phyloP scores from a whole-genome alignment of 2,113 vertebrate genomes.

The Brachyistius frenatus region DNA sequence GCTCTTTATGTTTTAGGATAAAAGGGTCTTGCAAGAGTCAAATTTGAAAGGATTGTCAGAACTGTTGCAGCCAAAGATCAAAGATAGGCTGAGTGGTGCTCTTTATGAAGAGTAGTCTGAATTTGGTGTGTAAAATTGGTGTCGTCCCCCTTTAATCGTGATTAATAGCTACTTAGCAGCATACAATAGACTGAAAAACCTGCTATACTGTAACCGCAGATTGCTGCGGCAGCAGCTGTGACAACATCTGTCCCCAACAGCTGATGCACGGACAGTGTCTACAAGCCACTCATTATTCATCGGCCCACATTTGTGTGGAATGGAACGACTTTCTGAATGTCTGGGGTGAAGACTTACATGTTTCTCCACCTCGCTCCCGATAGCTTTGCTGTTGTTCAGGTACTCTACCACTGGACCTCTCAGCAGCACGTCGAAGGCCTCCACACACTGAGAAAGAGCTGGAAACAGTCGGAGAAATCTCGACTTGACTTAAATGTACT shows the following conservation, averaged over 20 bases:
- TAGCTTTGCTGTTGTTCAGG: slow-evolving; percentile 88
- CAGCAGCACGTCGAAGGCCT: slow-evolving; percentile 91
- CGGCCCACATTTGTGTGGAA: slow-evolving; percentile 5
- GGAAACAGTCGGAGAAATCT: slow-evolving; percentile 26
- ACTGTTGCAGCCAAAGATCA: background rate
- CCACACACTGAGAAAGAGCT: slow-evolving; percentile 88
- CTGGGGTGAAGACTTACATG: slow-evolving; percentile 88
- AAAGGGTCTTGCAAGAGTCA: background rate
- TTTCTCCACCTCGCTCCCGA: slow-evolving; percentile 92
- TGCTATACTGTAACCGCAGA: slow-evolving; percentile 12
- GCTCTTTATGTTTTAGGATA: background rate
- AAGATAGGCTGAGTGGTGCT: too few relatives aligned
- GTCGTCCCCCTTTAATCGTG: background rate
- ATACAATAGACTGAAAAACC: slow-evolving; percentile 7
- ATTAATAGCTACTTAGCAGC: background rate
- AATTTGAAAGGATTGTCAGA: background rate
- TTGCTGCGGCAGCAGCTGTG: slow-evolving; percentile 45
- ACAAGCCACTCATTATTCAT: background rate
- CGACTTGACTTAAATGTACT: background rate
- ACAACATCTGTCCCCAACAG: slow-evolving; percentile 40
- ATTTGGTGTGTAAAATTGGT: background rate
- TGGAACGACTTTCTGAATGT: background rate
- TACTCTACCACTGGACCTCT: slow-evolving; percentile 90
- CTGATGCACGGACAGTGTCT: slow-evolving; percentile 4
- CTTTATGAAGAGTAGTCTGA: background rate